A percentile compares a stretch with the other conserved stretches of the same genome.
Conservation (phyloP, 2,888 invertebrate genomes). For the Rotaria magnacalcarata region DNA sequence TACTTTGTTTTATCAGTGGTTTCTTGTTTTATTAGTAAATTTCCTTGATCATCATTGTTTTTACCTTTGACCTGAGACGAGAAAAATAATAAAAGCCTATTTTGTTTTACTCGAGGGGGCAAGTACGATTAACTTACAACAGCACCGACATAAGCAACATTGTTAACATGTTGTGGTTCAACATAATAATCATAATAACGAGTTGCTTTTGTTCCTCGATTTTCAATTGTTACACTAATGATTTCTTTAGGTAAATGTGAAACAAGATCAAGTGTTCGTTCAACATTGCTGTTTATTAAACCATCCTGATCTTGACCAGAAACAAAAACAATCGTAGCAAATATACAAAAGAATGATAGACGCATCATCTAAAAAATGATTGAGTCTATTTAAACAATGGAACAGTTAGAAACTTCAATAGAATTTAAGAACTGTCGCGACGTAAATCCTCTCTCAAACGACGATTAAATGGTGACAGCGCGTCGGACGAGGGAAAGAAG, state of each 20-base stretch:
- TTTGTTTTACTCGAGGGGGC: too few species aligned
- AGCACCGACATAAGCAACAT: constrained; percentile 72
- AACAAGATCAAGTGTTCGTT: constrained; percentile 77
- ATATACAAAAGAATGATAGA: background rate
- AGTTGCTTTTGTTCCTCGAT: constrained; percentile 68
- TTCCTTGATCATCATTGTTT: background rate
- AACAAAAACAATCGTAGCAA: background rate
- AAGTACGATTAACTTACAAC: constrained; percentile 59
- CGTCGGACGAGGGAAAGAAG: constrained; percentile 7
- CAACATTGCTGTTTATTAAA: constrained; percentile 67
- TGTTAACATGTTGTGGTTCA: constrained; percentile 66
- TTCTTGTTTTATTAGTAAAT: background rate
- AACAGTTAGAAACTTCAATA: background rate
- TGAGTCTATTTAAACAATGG: background rate
- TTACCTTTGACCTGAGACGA: background rate
- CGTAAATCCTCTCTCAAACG: background rate
- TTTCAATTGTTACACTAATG: constrained; percentile 75
- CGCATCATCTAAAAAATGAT: background rate
- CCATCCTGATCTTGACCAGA: background rate
- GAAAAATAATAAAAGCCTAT: too few species aligned
- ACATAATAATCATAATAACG: constrained; percentile 70
- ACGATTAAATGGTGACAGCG: constrained; percentile 7
- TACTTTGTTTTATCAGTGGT: constrained; percentile 7
- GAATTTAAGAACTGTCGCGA: background rate
- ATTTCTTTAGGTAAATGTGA: constrained; percentile 81